phyloP scores from a whole-genome alignment of 1,140 invertebrate species.

The Saccostrea cuccullata region DNA sequence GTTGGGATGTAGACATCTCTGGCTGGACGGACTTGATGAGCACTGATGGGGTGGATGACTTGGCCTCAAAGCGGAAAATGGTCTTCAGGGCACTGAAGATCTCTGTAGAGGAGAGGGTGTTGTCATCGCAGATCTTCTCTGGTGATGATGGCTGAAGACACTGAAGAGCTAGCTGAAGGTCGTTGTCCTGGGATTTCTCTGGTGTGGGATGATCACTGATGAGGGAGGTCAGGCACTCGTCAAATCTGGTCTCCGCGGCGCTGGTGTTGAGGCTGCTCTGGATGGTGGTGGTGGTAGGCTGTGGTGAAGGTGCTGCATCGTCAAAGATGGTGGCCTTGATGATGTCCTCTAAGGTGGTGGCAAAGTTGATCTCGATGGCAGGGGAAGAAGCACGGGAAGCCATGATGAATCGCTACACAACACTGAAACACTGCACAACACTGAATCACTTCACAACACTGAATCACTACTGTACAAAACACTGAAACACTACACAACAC shows the following conservation, averaged over 20 bases:
- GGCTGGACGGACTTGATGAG: slow-evolving; percentile 45
- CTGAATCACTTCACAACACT: background rate
- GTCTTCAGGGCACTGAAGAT: slow-evolving; percentile 52
- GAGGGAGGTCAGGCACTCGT: background rate
- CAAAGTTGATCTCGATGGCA: background rate
- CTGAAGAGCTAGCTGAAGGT: background rate
- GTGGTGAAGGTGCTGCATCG: background rate
- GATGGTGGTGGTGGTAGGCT: background rate
- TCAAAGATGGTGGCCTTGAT: slow-evolving; percentile 34
- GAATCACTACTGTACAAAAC: too few species aligned
- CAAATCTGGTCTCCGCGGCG: slow-evolving; percentile 30
- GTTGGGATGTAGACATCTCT: slow-evolving; percentile 29
- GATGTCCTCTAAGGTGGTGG: slow-evolving; percentile 30
- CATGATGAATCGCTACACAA: background rate
- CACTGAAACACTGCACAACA: background rate
- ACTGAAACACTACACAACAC: background rate
- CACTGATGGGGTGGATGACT: slow-evolving; percentile 15
- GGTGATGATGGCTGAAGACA: background rate
- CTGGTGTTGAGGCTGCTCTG: background rate
- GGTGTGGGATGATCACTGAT: slow-evolving; percentile 2
- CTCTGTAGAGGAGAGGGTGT: slow-evolving; percentile 44
- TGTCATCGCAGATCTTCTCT: slow-evolving; percentile 32
- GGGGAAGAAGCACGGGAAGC: background rate
- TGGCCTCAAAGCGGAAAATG: slow-evolving; percentile 40
- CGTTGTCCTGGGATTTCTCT: background rate